These are phyloP conservation scores for Heliocidaris tuberculata DNA, from an alignment of 35 echinoderm and acorn worm genomes.

Conservation along the genomic window DNA sequence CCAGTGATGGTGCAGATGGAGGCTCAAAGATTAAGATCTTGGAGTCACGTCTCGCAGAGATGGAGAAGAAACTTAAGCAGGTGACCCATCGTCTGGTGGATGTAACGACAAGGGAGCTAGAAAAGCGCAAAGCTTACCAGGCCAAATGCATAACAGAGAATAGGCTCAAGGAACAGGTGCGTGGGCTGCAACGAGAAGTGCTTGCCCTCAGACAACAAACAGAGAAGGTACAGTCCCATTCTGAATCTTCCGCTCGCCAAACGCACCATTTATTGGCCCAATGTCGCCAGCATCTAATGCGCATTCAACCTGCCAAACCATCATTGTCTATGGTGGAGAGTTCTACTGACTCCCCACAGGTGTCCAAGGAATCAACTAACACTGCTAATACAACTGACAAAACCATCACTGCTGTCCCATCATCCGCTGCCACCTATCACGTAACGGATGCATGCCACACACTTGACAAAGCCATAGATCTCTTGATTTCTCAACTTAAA, in stretches of 20 bases:
- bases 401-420: constrained; percentile 41
- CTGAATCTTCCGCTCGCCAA: constrained; percentile 56
- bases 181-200: constrained; percentile 69
- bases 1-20: constrained; percentile 47
- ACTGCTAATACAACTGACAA: constrained; percentile 56
- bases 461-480: constrained; percentile 53
- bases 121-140: constrained; percentile 88
- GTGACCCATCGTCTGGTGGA: constrained; percentile 91
- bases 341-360: constrained; percentile 20
- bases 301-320: constrained; percentile 46
- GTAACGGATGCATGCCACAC: constrained; percentile 67
- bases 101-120: constrained; percentile 86
- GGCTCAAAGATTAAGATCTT: constrained; percentile 69
- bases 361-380: constrained; percentile 60
- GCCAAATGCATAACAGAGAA: constrained; percentile 77
- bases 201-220: constrained; percentile 65
- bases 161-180: constrained; percentile 75
- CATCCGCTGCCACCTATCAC: constrained; percentile 49
- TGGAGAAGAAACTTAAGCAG: constrained; percentile 85
- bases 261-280: constrained; percentile 46
- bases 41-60: constrained; percentile 69
- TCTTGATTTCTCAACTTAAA: constrained; percentile 47
- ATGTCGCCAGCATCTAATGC: constrained; percentile 55
- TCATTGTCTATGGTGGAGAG: constrained; percentile 11
- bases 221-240: constrained; percentile 73